Base-by-base conservation (phyloP, 2,888 invertebrate genomes). In the Venusia cambrica region DNA sequence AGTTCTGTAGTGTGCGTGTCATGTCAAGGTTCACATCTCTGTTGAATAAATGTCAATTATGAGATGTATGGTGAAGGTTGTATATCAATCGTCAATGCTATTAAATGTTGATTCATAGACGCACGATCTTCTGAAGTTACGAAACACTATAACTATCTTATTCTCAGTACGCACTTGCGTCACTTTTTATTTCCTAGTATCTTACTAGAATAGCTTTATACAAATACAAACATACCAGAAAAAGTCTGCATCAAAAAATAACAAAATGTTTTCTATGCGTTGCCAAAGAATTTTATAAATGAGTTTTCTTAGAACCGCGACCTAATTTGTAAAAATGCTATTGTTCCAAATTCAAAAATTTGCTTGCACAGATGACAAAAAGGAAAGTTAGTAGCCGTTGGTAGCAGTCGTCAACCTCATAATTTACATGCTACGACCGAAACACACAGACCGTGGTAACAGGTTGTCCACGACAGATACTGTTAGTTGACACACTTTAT, bases 381-480 rank as follows among this genome's bases (percentile, higher is more conserved):
- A 19, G 19, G 35, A 40, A 40, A 40, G 40, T 36, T 16, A 40
- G 19, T 12, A 6, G 15, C 12, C 22, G 16, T 14, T 27, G 30
- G 17, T 20, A 31, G 22, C 39, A 30, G 24, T 18, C n/a, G n/a
- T n/a, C 36, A 34, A 42, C 35, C 25, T 43, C 45, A 45, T 39
- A 29, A 40, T 40, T 40, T 28, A 43, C 38, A 34, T 41, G 37
- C 29, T 32, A 29, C 12, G 33, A 26, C 44, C 38, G 43, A 47
- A 52, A 40, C 48, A 38, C 41, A 34, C 10, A 11, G 29, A 20
- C 42, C 28, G 41, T 32, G 35, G 48, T 34, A 67, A 73, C 67
- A 68, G 64, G 72, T 77, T 70, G 63, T 59, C 61, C 71, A 79
- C 79, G 63, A 73, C 62, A 56, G 54, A 36, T 52, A 77, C 80